Percentiles rank a stretch among this genome's conserved stretches.
Conservation (phyloP, 2,113 vertebrate species). For the Muntiacus muntjak region DNA sequence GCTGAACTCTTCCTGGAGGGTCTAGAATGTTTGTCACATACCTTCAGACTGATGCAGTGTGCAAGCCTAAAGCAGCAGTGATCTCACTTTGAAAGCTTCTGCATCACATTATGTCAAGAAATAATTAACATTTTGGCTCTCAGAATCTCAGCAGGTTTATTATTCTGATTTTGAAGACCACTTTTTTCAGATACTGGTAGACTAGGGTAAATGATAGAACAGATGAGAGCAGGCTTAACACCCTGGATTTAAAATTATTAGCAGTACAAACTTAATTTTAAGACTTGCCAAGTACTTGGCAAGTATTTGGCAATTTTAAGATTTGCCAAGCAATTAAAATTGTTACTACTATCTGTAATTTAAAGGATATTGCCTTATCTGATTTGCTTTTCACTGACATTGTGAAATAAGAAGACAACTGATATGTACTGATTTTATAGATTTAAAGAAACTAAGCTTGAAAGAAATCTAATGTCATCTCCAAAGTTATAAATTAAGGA, state of each 20-base stretch:
- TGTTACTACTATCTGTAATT: not conserved
- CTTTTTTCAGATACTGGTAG: not conserved
- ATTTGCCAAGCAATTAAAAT: slow-evolving; percentile 39
- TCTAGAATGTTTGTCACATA: not conserved
- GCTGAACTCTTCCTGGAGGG: not conserved
- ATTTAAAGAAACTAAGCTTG: not conserved
- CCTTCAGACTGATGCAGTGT: not conserved
- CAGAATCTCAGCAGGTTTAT: not conserved
- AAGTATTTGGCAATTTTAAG: not conserved
- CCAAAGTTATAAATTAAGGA: not conserved
- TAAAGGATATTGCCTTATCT: not conserved
- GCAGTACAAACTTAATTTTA: not conserved
- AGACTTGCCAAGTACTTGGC: not conserved
- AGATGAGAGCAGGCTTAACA: not conserved
- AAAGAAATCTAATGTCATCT: not conserved
- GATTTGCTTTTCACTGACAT: not conserved
- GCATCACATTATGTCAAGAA: not conserved
- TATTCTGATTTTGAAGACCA: slow-evolving; percentile 8
- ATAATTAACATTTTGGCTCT: not conserved
- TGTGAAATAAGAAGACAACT: not conserved
- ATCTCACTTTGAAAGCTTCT: not conserved
- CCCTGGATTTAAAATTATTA: not conserved
- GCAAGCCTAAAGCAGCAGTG: not conserved
- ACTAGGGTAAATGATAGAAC: not conserved
- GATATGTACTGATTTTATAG: not conserved